A percentile compares a stretch with the other conserved stretches of the same genome.
Evolutionary conservation across 2,113 vertebrate species (phyloP).

Genomic region (Elephas maximus): DNA sequence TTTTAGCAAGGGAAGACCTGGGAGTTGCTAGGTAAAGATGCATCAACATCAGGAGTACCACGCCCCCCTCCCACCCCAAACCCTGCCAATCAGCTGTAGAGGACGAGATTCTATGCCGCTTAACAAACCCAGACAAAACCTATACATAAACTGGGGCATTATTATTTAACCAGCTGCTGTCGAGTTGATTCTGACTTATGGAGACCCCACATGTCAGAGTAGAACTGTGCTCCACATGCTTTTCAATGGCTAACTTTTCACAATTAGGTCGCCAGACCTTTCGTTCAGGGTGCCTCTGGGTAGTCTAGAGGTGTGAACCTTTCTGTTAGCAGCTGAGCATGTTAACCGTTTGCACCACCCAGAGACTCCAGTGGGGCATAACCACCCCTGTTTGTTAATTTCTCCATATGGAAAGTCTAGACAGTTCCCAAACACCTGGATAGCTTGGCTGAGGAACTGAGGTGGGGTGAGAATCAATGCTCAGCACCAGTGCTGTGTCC

Average conservation of each 20-base stretch:
- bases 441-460: neutral
- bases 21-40: neutral
- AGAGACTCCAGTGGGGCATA: neutral
- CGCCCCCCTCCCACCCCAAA: no score
- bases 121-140: constrained; percentile 18
- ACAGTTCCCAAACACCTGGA: neutral
- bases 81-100: neutral
- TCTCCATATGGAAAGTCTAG: neutral
- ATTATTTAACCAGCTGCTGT: neutral
- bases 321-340: neutral
- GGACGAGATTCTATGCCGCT: neutral
- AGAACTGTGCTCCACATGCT: neutral
- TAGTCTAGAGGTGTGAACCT: neutral
- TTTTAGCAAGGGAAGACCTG: neutral
- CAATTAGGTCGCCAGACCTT: neutral
- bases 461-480: neutral
- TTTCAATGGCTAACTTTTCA: neutral
- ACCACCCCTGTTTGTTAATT: neutral
- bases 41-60: neutral
- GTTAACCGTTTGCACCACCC: neutral
- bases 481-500: neutral
- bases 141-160: neutral
- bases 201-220: neutral
- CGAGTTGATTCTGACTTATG: neutral
- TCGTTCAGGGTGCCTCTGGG: neutral